A percentile compares a stretch with the other conserved stretches of the same genome.
Evolutionary conservation across 2,888 invertebrate genomes (phyloP).

Genomic region (Drosophila lacicola): DNA sequence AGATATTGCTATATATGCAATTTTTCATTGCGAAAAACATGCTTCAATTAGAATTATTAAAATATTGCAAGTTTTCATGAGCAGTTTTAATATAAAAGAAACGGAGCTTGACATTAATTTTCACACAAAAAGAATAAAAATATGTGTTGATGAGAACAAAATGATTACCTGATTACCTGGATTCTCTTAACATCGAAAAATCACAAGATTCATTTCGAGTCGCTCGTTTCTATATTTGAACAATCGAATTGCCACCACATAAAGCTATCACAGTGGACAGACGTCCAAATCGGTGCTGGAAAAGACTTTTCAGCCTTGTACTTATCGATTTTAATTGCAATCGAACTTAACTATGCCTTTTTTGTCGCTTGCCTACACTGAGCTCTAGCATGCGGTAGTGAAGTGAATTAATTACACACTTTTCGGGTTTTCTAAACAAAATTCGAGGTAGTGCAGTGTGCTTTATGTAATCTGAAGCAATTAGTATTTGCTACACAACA

Average conservation of each 20-base stretch:
- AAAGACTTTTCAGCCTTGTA: constrained; percentile 2
- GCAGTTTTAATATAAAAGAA: no score
- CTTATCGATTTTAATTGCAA: constrained; percentile 17
- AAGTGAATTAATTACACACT: constrained; percentile 51
- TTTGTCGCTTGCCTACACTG: constrained; percentile 53
- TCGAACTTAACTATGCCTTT: constrained; percentile 33
- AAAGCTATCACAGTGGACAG: not conserved
- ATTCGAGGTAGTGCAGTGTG: constrained; percentile 54
- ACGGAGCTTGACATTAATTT: no score
- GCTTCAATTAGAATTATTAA: no score
- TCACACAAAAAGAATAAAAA: no score
- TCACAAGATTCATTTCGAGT: no score
- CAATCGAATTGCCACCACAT: not conserved
- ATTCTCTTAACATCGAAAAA: no score
- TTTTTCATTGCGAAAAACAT: no score
- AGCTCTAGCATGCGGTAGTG: constrained; percentile 61
- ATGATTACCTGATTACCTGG: no score
- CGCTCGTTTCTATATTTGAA: no score
- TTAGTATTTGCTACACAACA: constrained; percentile 27
- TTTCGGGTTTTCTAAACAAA: constrained; percentile 52
- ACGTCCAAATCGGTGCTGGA: constrained; percentile 25
- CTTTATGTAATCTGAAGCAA: constrained; percentile 55
- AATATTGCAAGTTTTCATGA: no score
- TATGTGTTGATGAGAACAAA: no score
- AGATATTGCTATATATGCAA: no score